Conservation (phyloP, 2,113 vertebrate genomes). For the Corythornis vintsioides region DNA sequence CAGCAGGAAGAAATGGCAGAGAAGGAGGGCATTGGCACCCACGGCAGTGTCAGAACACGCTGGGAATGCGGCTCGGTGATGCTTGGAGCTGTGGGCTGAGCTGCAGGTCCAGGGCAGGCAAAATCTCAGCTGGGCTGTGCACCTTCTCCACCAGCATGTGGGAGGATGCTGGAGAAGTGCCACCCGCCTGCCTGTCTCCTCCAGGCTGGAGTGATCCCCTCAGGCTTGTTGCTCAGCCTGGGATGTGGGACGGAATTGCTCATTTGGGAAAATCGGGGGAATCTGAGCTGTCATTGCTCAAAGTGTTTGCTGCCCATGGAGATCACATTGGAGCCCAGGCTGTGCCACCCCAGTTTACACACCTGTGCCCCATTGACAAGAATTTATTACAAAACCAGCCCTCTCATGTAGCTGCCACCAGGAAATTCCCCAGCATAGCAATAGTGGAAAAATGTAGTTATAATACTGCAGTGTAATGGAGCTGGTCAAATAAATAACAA, state of each 20-base stretch:
- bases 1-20: background rate
- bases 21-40: background rate
- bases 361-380: background rate
- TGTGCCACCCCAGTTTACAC: background rate
- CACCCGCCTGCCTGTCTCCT: background rate
- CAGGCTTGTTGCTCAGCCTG: background rate
- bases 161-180: background rate
- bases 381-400: background rate
- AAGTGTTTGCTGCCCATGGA: background rate
- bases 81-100: background rate
- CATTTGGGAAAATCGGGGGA: background rate
- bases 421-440: background rate
- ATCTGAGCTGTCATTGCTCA: background rate
- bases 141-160: background rate
- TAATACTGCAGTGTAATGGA: background rate
- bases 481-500: background rate
- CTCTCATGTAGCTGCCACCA: background rate
- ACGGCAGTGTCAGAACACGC: accelerated
- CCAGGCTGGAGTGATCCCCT: background rate
- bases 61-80: background rate
- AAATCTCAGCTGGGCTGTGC: background rate
- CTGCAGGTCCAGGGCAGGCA: background rate
- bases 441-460: background rate
- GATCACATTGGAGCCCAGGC: background rate
- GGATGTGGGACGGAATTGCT: background rate